These are phyloP conservation scores for Sepioteuthis lessoniana DNA, from an alignment of 2,888 invertebrate genomes.

Conservation along the genomic window DNA sequence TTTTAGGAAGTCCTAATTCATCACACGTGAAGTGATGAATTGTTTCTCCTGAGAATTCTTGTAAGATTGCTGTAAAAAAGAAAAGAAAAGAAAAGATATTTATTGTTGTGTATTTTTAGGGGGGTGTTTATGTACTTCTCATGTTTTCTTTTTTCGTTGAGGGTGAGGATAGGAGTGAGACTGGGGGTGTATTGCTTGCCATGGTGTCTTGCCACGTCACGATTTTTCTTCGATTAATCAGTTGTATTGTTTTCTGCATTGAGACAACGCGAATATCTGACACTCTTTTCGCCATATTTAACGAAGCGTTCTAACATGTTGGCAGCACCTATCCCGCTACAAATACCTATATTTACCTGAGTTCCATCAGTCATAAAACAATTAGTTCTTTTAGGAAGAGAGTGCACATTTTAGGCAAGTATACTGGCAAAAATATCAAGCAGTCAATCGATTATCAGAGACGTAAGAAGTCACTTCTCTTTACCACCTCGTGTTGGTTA, in stretches of 20 bases:
- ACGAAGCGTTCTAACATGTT: constrained; percentile 1
- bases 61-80: neutral
- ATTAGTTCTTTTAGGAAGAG: neutral
- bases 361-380: neutral
- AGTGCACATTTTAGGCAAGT: neutral
- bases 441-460: too few species aligned
- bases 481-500: too few species aligned
- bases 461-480: too few species aligned
- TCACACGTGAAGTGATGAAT: neutral
- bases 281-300: neutral
- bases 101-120: neutral
- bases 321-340: neutral
- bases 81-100: neutral
- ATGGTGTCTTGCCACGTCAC: too few species aligned
- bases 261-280: neutral
- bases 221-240: neutral
- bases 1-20: neutral
- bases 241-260: neutral
- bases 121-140: neutral
- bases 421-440: too few species aligned
- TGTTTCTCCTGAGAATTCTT: neutral
- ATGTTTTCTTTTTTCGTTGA: neutral
- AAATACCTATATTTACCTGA: neutral
- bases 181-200: neutral
- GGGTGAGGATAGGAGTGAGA: neutral